phyloP scores from a whole-genome alignment of 2,888 invertebrate genomes.

The Ashinkailepas kermadecensis region DNA sequence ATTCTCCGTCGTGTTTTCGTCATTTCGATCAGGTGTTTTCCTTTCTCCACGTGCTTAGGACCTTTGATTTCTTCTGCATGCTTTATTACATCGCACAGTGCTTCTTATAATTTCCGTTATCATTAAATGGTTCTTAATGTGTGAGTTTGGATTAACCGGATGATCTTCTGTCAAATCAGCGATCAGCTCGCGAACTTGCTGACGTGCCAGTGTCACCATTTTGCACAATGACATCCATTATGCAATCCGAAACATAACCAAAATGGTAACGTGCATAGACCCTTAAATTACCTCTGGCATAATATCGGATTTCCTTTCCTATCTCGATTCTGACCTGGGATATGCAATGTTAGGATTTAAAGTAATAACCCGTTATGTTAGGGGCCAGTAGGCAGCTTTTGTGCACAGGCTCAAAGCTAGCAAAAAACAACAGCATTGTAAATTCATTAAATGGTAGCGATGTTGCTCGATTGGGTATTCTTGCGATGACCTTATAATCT shows the following conservation, averaged over 20 bases:
- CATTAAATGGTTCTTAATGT: background rate
- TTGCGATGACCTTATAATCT: too few relatives aligned
- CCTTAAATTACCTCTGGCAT: too few relatives aligned
- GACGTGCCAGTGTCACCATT: background rate
- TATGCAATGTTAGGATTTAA: background rate
- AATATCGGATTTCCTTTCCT: too few relatives aligned
- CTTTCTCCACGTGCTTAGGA: background rate
- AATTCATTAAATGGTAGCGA: too few relatives aligned
- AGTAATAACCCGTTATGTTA: background rate
- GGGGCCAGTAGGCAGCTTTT: too few relatives aligned
- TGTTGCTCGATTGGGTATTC: too few relatives aligned
- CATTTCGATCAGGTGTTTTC: background rate
- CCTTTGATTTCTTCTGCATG: background rate
- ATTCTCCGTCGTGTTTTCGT: background rate
- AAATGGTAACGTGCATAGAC: background rate
- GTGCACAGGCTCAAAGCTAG: too few relatives aligned
- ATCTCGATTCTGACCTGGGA: too few relatives aligned
- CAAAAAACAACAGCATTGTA: too few relatives aligned
- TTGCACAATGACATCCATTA: background rate
- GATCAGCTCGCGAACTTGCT: background rate
- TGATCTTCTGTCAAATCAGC: background rate
- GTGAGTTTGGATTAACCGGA: background rate
- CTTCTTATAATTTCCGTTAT: background rate
- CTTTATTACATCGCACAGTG: background rate
- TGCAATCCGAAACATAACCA: background rate